Evolutionary conservation across 2,113 vertebrate species (phyloP), one percentile per base, ranked within the genome.

Genomic region (Vulpes lagopus): DNA sequence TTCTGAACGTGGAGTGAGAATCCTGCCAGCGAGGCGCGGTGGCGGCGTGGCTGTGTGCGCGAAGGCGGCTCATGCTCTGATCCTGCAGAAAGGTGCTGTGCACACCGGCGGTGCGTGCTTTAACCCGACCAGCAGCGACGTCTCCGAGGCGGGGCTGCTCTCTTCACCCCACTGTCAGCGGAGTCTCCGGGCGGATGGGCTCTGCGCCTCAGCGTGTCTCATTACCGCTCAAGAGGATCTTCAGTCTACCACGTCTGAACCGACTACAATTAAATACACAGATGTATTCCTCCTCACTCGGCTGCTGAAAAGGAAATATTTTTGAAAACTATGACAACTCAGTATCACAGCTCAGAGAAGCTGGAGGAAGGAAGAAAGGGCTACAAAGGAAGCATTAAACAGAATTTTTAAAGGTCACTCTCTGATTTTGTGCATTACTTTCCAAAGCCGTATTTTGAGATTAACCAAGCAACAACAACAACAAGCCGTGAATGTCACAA

Each of bases 351-450:
- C 92, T 98, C 83, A 11, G 80, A 93, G 96, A 78, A 96, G 87
- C 96, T 89, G 94, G 96, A 93, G 88, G 95, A 94, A 97, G 94
- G 92, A 88, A 95, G 94, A 91, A 91, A 97, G 94, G 97, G 88
- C 96, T 94, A 93, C 93, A 95, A 94, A 97, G 69, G 89, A 97
- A 90, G 91, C 96, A 92, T 95, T 94, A 94, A 94, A 79, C 82
- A 89, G 95, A 97, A 92, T 96, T 96, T 98, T 96, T 96, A 97
- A 98, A 98, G 98, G 97, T 98, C 97, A 95, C 67, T 94, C 35
- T 97, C 89, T 38, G 78, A 97, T 96, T 97, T 88, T 59, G 92
- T 82, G 89, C 95, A 96, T 94, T 94, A 57, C 76, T 98, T 97
- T 97, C 88, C 86, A 96, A 97, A 98, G 73, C 1, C 3, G 35